Evolutionary conservation across 2,113 vertebrate species (phyloP), one percentile per base, ranked within the genome.

Genomic region (Ibidorhyncha struthersii): DNA sequence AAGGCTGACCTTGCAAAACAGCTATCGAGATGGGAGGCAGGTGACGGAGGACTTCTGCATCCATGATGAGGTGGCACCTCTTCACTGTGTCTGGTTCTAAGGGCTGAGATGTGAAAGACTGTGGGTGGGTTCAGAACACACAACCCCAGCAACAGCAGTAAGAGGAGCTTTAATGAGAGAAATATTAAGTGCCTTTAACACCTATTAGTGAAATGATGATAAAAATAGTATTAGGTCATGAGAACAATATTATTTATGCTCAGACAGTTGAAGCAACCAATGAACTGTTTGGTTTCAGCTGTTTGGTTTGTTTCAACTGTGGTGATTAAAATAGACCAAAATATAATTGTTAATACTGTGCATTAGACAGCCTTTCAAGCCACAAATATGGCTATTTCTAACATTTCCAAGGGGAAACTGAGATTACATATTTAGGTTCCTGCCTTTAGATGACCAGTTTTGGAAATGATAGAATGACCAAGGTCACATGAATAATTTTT

Each of bases 161-260:
- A 62, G 34, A 88, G 43, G 20, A 65, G 43, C 21, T 86, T 73
- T 78, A 77, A 77, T n/a, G 26, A 70, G 59, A 71, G 55, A 77
- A 89, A 20, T 59, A 23, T 43, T 52, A 82, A 90, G 71, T 83
- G 59, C 29, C 29, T 94, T 91, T 86, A 81, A 91, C 63, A 84
- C 47, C 59, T 70, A 59, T 86, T 81, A 86, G 59, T 71, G 65
- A 96, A 92, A 74, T 30, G 4, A 80, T 49, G 59, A 77, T 26
- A 83, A 95, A 96, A 95, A 74, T 63, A 96, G 65, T 23, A 59
- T 25, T 34, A 45, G 38, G 70, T 66, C 55, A 89, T 41, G 47
- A 78, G 61, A 55, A 71, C 52, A 38, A 10, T 23, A 38, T 71
- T 94, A 70, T 78, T 81, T 78, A 47, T 66, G 38, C 12, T n/a